Evolutionary conservation across 2,113 vertebrate genomes (phyloP).

Genomic region (Rhegmatorhina hoffmannsi): DNA sequence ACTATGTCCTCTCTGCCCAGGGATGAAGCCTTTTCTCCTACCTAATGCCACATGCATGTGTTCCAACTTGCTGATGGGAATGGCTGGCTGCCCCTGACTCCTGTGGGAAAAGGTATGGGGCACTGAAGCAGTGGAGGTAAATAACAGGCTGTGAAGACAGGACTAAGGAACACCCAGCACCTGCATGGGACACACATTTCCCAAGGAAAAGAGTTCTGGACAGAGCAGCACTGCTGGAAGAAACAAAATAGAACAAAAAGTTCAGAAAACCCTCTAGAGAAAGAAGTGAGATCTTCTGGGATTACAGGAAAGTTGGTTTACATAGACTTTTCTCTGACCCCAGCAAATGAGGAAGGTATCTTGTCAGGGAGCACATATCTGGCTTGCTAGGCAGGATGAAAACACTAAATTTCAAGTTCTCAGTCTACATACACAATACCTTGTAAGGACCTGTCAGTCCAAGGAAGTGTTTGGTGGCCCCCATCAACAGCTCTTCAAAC

Average conservation of each 20-base stretch:
- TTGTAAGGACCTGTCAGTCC: background rate
- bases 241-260: background rate
- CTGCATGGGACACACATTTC: background rate
- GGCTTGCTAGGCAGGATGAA: background rate
- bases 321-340: background rate
- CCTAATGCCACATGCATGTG: fast-evolving
- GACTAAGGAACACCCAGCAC: background rate
- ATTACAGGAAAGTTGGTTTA: background rate
- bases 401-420: background rate
- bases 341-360: background rate
- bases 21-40: background rate
- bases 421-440: fast-evolving
- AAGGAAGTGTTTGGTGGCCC: background rate
- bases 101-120: background rate
- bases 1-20: background rate
- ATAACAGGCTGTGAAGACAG: background rate
- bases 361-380: fast-evolving
- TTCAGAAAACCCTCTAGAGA: background rate
- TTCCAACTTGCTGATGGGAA: background rate
- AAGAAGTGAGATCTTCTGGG: background rate
- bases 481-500: fast-evolving
- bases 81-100: background rate
- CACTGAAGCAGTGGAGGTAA: background rate
- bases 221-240: background rate
- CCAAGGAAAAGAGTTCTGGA: background rate